Percentiles rank a stretch among this genome's conserved stretches.
Evolutionary conservation across 2,797 vertebrate genomes (phyloP).

Genomic region (Harpagifer antarcticus): DNA sequence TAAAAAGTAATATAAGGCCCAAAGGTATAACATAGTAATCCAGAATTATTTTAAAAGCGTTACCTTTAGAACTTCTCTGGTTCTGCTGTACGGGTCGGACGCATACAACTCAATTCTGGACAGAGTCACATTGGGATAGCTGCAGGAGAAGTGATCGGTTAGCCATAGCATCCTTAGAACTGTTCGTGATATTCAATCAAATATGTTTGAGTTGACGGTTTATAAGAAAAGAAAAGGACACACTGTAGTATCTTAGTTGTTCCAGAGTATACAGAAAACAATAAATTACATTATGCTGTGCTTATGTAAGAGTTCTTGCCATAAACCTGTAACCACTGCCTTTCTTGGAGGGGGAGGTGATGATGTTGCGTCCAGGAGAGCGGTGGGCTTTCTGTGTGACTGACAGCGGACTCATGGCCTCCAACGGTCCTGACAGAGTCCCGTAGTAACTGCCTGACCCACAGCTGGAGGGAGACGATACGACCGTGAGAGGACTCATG

Average conservation of each 20-base stretch:
- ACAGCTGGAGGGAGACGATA: conserved; percentile 76
- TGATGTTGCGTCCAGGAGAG: conserved; percentile 88
- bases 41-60: conserved; percentile 26
- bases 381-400: conserved; percentile 73
- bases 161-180: background rate
- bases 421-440: conserved; percentile 86
- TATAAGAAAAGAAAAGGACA: background rate
- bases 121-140: conserved; percentile 89
- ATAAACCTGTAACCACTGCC: conserved; percentile 91
- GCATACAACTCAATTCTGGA: conserved; percentile 84
- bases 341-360: conserved; percentile 89
- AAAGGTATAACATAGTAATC: background rate
- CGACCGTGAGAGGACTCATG: background rate
- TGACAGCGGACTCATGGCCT: conserved; percentile 84
- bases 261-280: background rate
- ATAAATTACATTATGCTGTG: background rate
- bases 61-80: conserved; percentile 85
- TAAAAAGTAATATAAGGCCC: background rate
- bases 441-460: conserved; percentile 90
- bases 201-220: background rate
- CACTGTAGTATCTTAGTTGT: too few species aligned
- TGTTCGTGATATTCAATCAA: background rate
- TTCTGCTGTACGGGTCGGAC: conserved; percentile 84
- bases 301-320: conserved; percentile 26
- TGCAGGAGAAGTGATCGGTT: conserved; percentile 61